These are phyloP conservation scores for Dicycla oo DNA, from an alignment of 2,888 invertebrate species.

Conservation along the genomic window DNA sequence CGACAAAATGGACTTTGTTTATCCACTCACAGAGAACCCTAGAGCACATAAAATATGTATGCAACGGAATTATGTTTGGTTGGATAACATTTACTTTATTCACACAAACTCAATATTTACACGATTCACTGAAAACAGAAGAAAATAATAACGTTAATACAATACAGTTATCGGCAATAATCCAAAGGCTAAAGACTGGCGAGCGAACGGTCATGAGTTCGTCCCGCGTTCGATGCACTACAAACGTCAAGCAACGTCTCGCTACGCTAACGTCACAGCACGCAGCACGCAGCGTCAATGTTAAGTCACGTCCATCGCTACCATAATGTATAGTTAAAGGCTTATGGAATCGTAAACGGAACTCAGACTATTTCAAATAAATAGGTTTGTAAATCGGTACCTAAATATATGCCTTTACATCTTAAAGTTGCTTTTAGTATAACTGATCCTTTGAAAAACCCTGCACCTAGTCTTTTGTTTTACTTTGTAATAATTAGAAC, in stretches of 20 bases:
- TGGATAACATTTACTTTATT: conserved; percentile 40
- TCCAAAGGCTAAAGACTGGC: not conserved
- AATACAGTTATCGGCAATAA: conserved; percentile 7
- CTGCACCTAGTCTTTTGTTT: too few species aligned
- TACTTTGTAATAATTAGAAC: too few species aligned
- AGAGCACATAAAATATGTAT: conserved; percentile 54
- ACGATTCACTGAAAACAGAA: conserved; percentile 23
- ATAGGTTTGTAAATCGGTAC: too few species aligned
- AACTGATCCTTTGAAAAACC: too few species aligned
- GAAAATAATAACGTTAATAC: conserved; percentile 6
- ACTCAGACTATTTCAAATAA: too few species aligned
- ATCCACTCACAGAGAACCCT: conserved; percentile 33
- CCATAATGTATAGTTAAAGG: too few species aligned
- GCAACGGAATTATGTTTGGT: conserved; percentile 52
- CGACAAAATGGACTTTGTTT: not conserved
- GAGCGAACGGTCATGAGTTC: not conserved
- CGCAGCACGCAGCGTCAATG: not conserved
- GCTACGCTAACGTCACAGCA: not conserved
- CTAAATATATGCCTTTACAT: too few species aligned
- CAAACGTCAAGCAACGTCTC: not conserved
- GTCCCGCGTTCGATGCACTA: not conserved
- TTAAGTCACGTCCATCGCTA: conserved; percentile 7
- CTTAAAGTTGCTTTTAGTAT: too few species aligned
- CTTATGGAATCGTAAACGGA: too few species aligned
- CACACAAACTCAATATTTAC: conserved; percentile 32